Evolutionary conservation across 2,113 vertebrate genomes (phyloP), one percentile per base, ranked within the genome.

Genomic region (Accipiter virgatus): DNA sequence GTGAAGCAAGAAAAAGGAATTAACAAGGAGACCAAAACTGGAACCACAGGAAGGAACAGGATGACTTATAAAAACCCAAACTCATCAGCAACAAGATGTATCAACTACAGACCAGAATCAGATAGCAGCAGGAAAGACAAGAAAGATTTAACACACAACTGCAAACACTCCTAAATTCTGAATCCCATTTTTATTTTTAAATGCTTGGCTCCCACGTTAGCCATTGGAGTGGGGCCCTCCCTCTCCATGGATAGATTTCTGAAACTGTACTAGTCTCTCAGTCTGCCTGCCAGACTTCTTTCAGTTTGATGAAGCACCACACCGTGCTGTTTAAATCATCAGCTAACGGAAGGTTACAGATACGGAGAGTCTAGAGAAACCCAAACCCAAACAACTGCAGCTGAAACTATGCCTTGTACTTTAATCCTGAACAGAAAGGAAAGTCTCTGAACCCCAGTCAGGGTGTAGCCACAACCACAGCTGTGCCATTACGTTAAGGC

Each of bases 321-420:
- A 82, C 62, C 0, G 3, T 2, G 61, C 83, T 75, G 68, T 91
- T 92, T 71, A 80, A 90, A 95, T 94, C 77, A 85, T 81, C 81
- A 91, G 91, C 93, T 95, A 97, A 88, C 0, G 4, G 93, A 74
- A 92, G 61, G 93, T 83, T 94, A 97, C 84, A 81, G 79, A 93
- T 38, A 94, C 0, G 8, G 40, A 66, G 77, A 80, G 75, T 74
- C 90, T 79, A 56, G 25, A 59, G 96, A 98, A 98, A 98, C 56
- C 89, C 93, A 98, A 98, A 96, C 93, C 97, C 91, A 79, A 92
- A 91, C 93, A 96, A 97, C 86, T 94, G 93, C 92, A 97, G 84
- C 86, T 92, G 80, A 96, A 98, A 95, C 93, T 97, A 95, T 93
- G 97, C 96, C 96, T 96, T 95, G 86, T 86, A 71, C 92, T 98